These are phyloP conservation scores for Plotosus lineatus DNA, from an alignment of 2,113 vertebrate genomes.

Conservation along the genomic window DNA sequence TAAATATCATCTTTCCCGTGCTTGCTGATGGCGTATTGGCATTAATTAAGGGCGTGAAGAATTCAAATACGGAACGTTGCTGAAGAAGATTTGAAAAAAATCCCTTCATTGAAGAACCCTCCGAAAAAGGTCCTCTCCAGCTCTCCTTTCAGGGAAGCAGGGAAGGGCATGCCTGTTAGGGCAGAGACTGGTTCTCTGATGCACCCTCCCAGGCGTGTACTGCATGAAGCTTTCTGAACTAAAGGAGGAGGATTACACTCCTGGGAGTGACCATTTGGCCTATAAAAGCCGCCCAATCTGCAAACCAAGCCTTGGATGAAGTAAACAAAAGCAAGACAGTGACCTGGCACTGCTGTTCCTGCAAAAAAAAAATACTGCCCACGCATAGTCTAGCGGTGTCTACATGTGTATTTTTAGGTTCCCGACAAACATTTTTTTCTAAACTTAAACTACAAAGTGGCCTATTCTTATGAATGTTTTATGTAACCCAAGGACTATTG, in stretches of 20 bases:
- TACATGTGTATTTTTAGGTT: slow-evolving; percentile 49
- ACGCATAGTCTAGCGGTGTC: slow-evolving; percentile 45
- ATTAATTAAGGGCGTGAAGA: neutral
- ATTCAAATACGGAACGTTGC: neutral
- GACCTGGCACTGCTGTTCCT: slow-evolving; percentile 40
- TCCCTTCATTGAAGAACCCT: slow-evolving; percentile 35
- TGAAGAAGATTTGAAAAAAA: neutral
- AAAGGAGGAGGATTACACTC: slow-evolving; percentile 41
- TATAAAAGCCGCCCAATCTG: slow-evolving; percentile 43
- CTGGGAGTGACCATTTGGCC: slow-evolving; percentile 33
- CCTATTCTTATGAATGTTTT: slow-evolving; percentile 42
- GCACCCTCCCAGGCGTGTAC: slow-evolving; percentile 29
- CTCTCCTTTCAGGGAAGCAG: slow-evolving; percentile 45
- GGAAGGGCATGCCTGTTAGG: slow-evolving; percentile 44
- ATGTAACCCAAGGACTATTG: slow-evolving; percentile 16
- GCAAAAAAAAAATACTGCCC: slow-evolving; percentile 44
- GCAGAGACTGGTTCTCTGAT: slow-evolving; percentile 20
- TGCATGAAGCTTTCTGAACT: slow-evolving; percentile 23
- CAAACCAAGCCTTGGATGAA: slow-evolving; percentile 29
- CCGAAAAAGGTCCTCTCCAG: slow-evolving; percentile 34
- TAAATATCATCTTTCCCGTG: neutral
- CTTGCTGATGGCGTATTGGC: neutral
- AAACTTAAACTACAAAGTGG: slow-evolving; percentile 39
- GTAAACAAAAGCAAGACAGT: slow-evolving; percentile 38
- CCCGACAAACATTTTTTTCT: slow-evolving; percentile 38